Conservation (phyloP, 2,113 vertebrate species). For the Colossoma macropomum region DNA sequence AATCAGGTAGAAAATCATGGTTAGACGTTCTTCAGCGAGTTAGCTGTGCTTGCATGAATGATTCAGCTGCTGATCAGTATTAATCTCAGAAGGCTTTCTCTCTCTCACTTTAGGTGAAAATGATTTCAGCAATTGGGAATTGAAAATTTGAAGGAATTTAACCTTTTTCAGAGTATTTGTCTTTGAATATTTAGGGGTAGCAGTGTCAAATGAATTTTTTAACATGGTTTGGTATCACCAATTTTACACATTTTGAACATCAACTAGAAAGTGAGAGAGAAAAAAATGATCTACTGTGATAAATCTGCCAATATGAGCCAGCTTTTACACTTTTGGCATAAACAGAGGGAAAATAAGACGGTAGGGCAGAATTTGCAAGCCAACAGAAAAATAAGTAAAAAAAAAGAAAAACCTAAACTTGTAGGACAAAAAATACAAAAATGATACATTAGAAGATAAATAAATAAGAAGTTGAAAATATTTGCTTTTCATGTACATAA, state of each 20-base stretch:
- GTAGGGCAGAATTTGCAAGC: background rate
- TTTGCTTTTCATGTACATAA: constrained; percentile 34
- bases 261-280: constrained; percentile 45
- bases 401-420: background rate
- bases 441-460: constrained; percentile 4
- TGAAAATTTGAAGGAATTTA: constrained; percentile 25
- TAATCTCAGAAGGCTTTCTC: constrained; percentile 43
- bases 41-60: constrained; percentile 52
- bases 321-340: constrained; percentile 41
- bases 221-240: constrained; percentile 22
- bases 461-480: constrained; percentile 10
- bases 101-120: constrained; percentile 46
- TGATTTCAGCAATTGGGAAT: constrained; percentile 19
- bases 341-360: constrained; percentile 12
- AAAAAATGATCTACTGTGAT: constrained; percentile 41
- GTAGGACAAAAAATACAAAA: background rate
- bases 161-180: constrained; percentile 32
- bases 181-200: constrained; percentile 26
- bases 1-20: constrained; percentile 32
- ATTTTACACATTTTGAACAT: constrained; percentile 11
- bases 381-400: constrained; percentile 28
- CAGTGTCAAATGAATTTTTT: constrained; percentile 23
- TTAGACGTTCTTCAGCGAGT: constrained; percentile 24
- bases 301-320: constrained; percentile 39
- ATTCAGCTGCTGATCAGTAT: constrained; percentile 49